Conservation (phyloP, 2,888 invertebrate species). For the Brenthis daphne region DNA sequence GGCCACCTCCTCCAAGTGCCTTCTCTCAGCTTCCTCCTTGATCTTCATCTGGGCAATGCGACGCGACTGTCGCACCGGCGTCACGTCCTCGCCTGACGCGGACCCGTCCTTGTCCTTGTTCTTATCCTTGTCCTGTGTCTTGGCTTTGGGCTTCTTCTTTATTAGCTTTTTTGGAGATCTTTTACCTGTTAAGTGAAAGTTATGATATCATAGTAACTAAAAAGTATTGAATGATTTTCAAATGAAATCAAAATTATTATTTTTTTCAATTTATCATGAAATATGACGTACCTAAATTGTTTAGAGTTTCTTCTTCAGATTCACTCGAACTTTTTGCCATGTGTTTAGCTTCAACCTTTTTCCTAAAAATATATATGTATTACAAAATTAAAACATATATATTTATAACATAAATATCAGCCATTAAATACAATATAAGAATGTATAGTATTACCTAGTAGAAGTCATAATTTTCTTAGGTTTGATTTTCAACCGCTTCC, state of each 20-base stretch:
- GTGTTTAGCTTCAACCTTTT: constrained; percentile 81
- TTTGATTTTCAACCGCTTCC: constrained; percentile 75
- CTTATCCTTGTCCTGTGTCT: constrained; percentile 48
- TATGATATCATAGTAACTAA: too few species aligned
- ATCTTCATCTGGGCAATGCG: constrained; percentile 94
- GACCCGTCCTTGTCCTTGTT: constrained; percentile 46
- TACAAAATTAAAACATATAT: too few species aligned
- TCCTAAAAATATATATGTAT: constrained; percentile 54
- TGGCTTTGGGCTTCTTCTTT: constrained; percentile 56
- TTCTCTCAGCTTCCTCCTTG: constrained; percentile 90
- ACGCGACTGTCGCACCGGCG: constrained; percentile 89
- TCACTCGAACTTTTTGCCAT: constrained; percentile 79
- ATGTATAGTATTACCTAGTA: constrained; percentile 54
- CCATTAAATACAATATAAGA: too few species aligned
- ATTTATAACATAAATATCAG: too few species aligned
- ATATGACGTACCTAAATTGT: constrained; percentile 64
- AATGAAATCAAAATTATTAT: neutral
- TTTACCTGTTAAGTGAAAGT: constrained; percentile 52
- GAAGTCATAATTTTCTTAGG: constrained; percentile 73
- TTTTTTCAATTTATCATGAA: too few species aligned
- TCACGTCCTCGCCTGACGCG: constrained; percentile 53
- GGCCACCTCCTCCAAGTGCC: constrained; percentile 88
- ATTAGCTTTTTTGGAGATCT: constrained; percentile 62
- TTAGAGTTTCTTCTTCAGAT: constrained; percentile 75
- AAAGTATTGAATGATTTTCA: neutral